Percentiles rank a stretch among this genome's conserved stretches.
Conservation (phyloP, 2,888 invertebrate species). For the Pseudanteris insignis region DNA sequence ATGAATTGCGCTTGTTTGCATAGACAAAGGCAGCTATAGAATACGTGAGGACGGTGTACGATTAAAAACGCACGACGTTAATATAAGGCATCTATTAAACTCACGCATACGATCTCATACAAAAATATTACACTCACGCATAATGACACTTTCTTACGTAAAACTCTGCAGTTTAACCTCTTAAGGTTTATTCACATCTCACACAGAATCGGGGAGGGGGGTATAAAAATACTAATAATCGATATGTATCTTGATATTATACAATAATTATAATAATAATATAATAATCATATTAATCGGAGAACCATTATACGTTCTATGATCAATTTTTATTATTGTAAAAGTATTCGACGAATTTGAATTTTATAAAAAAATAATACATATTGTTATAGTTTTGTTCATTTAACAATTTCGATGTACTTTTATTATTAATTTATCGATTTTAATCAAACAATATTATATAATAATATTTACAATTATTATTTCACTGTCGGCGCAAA, state of each 20-base stretch:
- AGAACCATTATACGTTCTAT: too few species aligned
- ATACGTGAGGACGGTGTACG: conserved; percentile 35
- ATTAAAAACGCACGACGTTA: conserved; percentile 15
- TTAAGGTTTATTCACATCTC: conserved; percentile 14
- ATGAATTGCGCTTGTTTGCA: conserved; percentile 40
- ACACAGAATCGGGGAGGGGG: conserved; percentile 3
- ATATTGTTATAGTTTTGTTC: too few species aligned
- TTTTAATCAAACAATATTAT: too few species aligned
- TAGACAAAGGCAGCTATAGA: conserved; percentile 13
- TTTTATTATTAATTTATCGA: too few species aligned
- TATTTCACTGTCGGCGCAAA: too few species aligned
- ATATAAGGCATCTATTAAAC: conserved; percentile 20
- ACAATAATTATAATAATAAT: too few species aligned
- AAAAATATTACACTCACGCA: conserved; percentile 10
- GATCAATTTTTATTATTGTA: too few species aligned
- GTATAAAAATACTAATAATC: conserved; percentile 6
- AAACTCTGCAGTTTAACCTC: conserved; percentile 6
- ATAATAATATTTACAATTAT: too few species aligned
- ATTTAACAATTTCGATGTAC: too few species aligned
- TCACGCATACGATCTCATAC: conserved; percentile 24
- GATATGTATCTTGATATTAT: conserved; percentile 1
- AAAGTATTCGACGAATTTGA: too few species aligned
- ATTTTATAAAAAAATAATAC: too few species aligned
- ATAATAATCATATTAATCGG: too few species aligned
- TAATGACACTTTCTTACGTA: conserved; percentile 14